Percentiles rank a stretch among this genome's conserved stretches.
Conservation (phyloP, 2,797 vertebrate genomes). For the Prunella strophiata region DNA sequence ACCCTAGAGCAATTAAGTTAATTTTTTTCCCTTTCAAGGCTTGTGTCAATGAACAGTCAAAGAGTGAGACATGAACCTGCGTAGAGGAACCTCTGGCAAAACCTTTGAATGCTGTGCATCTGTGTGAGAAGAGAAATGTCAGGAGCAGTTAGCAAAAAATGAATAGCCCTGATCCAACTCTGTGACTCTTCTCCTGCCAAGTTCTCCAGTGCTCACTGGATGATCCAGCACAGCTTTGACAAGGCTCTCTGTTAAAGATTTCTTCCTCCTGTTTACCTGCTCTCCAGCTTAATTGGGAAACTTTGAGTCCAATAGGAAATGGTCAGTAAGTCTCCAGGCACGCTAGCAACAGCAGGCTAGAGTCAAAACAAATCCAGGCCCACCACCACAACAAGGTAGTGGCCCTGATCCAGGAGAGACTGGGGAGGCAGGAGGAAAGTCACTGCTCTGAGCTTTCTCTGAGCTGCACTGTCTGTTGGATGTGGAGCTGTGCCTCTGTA, state of each 20-base stretch:
- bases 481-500: background rate
- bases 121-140: slow-evolving; percentile 56
- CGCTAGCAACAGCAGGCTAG: background rate
- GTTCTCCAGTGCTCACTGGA: slow-evolving; percentile 43
- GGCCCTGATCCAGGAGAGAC: background rate
- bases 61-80: background rate
- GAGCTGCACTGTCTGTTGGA: background rate
- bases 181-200: slow-evolving; percentile 63
- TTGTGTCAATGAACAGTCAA: slow-evolving; percentile 31
- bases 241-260: slow-evolving; percentile 36
- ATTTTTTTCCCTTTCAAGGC: background rate
- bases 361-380: slow-evolving; percentile 46
- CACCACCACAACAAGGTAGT: background rate
- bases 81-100: slow-evolving; percentile 33
- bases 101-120: background rate
- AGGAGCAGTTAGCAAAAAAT: slow-evolving; percentile 43
- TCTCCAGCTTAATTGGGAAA: slow-evolving; percentile 32
- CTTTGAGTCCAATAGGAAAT: slow-evolving; percentile 40
- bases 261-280: slow-evolving; percentile 62
- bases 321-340: slow-evolving; percentile 28
- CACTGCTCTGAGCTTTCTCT: background rate
- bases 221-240: slow-evolving; percentile 56
- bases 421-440: background rate
- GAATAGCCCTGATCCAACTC: slow-evolving; percentile 30
- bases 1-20: background rate